Base-by-base conservation (phyloP, 2,113 vertebrate genomes). In the Psophia crepitans region DNA sequence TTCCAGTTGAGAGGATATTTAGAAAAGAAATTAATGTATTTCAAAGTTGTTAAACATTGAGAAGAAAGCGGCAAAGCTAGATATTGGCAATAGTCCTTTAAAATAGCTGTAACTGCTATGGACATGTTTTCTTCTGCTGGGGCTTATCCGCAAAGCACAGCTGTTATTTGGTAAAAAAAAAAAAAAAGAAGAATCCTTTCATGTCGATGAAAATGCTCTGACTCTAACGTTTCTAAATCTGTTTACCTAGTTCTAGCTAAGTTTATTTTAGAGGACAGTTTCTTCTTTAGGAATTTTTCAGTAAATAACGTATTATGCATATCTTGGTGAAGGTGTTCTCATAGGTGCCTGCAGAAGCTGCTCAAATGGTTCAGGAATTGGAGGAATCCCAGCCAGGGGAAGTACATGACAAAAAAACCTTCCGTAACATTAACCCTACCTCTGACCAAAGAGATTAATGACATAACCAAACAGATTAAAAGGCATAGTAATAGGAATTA, bases 111-210 rank as follows among this genome's bases (percentile, higher is more conserved):
- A 84, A 81, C 27, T 78, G 51, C 76, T 78, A 81, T 8, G 48
- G 60, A 84, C 23, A 14, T 11, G 5, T 92, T 96, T 92, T 81
- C 64, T 92, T 92, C 68, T 89, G 11, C 56, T 68, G 57, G 28
- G 56, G 51, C 80, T 97, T 97, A 97, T 97, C 96, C 95, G 64
- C 6, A 20, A 93, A 84, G 73, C 69, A 87, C 96, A 96, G 96
- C 73, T 96, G 95, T 41, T 87, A 13, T 39, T 30, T 90, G 64
- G 68, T 43, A 9, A 63, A 74, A 86, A 80, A 63, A 70, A 77
- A 48, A n/a, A 86, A 80, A 63, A 70, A 77, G 43, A n/a, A 46
- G 23, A 68, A 75, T 84, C 68, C 87, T 96, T 94, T 95, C 61
- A 93, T 82, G 76, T 81, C 53, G 80, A 96, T 92, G 58, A 94